phyloP scores from a whole-genome alignment of 2,797 vertebrate genomes.

The Florisuga fusca region DNA sequence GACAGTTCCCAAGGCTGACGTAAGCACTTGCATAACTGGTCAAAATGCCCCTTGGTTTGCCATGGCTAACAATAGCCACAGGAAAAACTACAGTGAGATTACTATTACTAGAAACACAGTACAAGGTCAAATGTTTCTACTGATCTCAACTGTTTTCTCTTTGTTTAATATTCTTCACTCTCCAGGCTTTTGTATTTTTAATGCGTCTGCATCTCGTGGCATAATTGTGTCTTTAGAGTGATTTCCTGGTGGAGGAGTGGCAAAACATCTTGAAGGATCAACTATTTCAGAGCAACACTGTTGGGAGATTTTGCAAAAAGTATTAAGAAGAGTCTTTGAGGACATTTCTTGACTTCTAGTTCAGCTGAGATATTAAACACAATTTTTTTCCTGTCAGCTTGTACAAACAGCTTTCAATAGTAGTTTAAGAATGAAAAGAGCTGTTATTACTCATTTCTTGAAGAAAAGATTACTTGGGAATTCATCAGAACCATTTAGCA shows the following conservation, averaged over 20 bases:
- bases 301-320: not conserved
- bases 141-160: not conserved
- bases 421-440: not conserved
- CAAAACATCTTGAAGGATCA: not conserved
- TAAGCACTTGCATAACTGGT: not conserved
- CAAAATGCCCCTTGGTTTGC: constrained; percentile 8
- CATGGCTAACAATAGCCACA: constrained; percentile 14
- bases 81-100: not conserved
- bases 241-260: not conserved
- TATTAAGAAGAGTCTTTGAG: not conserved
- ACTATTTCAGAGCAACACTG: not conserved
- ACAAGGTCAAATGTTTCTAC: constrained; percentile 29
- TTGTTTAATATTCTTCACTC: not conserved
- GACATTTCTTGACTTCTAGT: not conserved
- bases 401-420: constrained; percentile 5
- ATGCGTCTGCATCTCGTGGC: not conserved
- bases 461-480: not conserved
- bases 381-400: not conserved
- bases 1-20: not conserved
- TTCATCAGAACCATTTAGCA: constrained; percentile 17
- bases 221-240: not conserved
- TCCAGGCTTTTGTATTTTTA: constrained; percentile 4
- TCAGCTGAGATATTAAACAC: not conserved
- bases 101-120: not conserved
- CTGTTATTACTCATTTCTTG: not conserved